Evolutionary conservation across 2,113 vertebrate species (phyloP).

Genomic region (Ammodytes marinus): DNA sequence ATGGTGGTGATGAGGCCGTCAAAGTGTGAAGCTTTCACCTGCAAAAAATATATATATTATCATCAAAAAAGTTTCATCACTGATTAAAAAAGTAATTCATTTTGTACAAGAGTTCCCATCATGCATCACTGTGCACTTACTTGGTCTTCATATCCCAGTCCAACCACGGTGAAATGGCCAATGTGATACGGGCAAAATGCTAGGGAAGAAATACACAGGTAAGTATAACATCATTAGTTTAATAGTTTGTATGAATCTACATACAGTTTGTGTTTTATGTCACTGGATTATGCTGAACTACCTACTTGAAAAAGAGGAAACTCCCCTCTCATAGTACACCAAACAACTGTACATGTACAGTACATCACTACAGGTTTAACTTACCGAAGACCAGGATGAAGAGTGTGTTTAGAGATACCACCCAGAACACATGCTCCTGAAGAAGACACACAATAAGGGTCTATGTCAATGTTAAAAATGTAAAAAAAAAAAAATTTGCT

Average conservation of each 20-base stretch:
- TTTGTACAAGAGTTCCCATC: background rate
- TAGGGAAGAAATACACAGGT: conserved; percentile 60
- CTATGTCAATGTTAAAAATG: background rate
- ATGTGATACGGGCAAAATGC: conserved; percentile 98
- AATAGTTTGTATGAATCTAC: background rate
- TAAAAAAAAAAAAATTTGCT: too few species aligned
- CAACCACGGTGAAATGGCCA: conserved; percentile 96
- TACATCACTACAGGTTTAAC: conserved; percentile 38
- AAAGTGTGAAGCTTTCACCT: conserved; percentile 97
- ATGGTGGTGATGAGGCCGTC: conserved; percentile 97
- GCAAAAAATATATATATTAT: conserved; percentile 47
- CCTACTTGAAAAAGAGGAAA: background rate
- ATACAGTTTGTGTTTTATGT: background rate
- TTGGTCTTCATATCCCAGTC: conserved; percentile 94
- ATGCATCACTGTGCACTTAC: conserved; percentile 85
- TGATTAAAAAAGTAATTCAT: background rate
- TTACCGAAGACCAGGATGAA: conserved; percentile 98
- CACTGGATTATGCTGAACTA: background rate
- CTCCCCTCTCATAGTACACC: too few species aligned
- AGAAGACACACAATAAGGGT: conserved; percentile 13
- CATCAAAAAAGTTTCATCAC: background rate
- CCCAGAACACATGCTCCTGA: conserved; percentile 98
- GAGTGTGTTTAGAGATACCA: conserved; percentile 96
- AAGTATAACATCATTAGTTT: background rate
- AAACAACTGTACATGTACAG: background rate